A percentile compares a stretch with the other conserved stretches of the same genome.
Conservation (phyloP, 2,113 vertebrate species). For the Cygnus buccinator region DNA sequence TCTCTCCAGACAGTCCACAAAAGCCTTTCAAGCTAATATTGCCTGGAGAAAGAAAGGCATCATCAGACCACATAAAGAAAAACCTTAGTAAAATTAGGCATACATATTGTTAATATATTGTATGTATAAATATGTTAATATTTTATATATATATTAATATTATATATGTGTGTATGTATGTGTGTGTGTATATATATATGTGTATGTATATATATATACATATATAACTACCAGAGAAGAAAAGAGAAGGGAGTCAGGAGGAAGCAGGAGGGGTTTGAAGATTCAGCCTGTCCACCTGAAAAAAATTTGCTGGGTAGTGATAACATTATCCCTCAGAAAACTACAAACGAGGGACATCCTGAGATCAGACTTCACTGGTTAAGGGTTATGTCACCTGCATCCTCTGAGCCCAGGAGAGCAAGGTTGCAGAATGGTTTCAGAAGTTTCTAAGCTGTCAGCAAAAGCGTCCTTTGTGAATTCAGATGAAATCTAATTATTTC, state of each 20-base stretch:
- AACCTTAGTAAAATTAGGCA: background rate
- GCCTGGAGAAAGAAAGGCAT: background rate
- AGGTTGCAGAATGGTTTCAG: background rate
- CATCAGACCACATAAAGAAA: background rate
- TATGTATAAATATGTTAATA: background rate
- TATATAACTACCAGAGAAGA: background rate
- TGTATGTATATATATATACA: background rate
- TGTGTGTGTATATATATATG: no score
- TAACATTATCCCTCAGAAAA: background rate
- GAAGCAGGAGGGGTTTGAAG: background rate
- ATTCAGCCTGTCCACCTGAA: background rate
- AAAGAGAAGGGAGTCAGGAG: background rate
- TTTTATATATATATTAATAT: background rate
- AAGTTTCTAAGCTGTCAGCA: background rate
- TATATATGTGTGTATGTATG: background rate
- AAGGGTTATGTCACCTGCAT: background rate
- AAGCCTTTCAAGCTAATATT: background rate
- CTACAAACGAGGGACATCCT: background rate
- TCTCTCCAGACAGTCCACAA: background rate
- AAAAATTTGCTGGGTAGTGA: background rate
- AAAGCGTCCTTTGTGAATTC: background rate
- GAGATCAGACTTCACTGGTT: background rate
- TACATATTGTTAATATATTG: background rate
- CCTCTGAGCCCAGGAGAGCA: background rate
- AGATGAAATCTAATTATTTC: background rate